A percentile compares a stretch with the other conserved stretches of the same genome.
These are phyloP conservation scores for Hyperoodon ampullatus DNA, from an alignment of 2,113 vertebrate genomes.

Conservation along the genomic window DNA sequence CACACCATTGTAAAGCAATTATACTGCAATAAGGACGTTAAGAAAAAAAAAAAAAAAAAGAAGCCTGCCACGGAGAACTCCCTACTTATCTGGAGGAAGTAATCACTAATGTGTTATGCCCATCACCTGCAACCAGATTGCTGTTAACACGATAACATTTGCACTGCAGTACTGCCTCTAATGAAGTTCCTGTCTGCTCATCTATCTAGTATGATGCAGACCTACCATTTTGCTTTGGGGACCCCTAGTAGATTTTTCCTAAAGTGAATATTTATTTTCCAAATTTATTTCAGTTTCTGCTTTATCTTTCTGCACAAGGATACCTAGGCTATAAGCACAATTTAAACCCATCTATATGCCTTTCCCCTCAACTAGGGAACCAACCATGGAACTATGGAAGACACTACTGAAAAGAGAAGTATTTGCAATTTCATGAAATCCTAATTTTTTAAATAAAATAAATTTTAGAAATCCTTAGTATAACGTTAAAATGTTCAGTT, in stretches of 20 bases:
- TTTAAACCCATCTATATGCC: background rate
- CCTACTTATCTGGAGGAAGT: background rate
- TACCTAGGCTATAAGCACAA: background rate
- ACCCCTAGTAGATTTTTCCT: background rate
- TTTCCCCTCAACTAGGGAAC: background rate
- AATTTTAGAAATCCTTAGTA: background rate
- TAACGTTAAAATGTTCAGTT: background rate
- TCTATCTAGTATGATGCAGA: background rate
- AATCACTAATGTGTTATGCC: background rate
- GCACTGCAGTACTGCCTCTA: background rate
- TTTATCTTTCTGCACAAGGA: background rate
- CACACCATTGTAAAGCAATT: too few species aligned
- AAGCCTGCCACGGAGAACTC: background rate
- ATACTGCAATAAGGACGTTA: too few species aligned
- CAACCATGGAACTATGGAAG: background rate
- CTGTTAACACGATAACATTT: background rate
- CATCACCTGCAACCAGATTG: background rate
- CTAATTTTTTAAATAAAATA: conserved; percentile 21
- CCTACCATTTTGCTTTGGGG: background rate
- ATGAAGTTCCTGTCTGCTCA: background rate
- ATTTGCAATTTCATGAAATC: background rate
- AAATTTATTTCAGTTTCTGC: background rate
- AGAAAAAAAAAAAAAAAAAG: background rate
- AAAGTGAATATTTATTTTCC: background rate
- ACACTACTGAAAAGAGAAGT: background rate